Evolutionary conservation across 2,888 invertebrate species (phyloP).

Genomic region (Pammene aurita): DNA sequence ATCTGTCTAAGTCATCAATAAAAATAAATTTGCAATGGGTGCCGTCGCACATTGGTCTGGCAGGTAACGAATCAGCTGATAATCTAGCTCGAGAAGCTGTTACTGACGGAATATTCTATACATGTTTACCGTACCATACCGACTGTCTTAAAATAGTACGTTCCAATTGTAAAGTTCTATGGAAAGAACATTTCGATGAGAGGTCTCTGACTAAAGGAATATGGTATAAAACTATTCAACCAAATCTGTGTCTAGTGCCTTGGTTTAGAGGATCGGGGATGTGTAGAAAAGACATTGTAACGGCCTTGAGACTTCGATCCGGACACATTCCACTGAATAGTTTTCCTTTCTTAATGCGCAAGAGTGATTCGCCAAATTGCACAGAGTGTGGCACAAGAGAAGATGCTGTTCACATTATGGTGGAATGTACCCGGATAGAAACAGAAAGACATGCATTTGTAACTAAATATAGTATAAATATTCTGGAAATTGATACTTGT

Average conservation of each 20-base stretch:
- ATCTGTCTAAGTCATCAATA: neutral
- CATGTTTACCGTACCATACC: constrained; percentile 4
- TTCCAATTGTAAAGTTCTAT: neutral
- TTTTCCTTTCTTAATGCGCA: neutral
- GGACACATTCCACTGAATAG: neutral
- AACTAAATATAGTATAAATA: neutral
- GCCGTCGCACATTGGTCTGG: constrained; percentile 1
- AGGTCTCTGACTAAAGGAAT: constrained; percentile 1
- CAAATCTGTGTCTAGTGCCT: neutral
- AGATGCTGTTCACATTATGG: neutral
- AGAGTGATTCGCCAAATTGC: neutral
- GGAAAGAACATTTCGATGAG: constrained; percentile 3
- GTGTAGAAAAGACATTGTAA: neutral
- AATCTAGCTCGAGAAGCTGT: neutral
- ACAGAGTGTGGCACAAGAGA: constrained; percentile 6
- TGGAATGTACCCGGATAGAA: constrained; percentile 1
- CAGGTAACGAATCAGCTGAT: constrained; percentile 4
- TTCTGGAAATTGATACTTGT: neutral
- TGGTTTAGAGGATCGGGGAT: constrained; percentile 4
- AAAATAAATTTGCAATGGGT: neutral
- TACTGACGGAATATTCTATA: neutral
- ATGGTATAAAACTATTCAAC: neutral
- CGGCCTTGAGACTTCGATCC: neutral
- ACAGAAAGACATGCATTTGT: neutral
- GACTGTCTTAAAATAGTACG: neutral